These are phyloP conservation scores for Pseudomyrmex pallidus DNA, from an alignment of 1,140 invertebrate genomes.

Conservation along the genomic window DNA sequence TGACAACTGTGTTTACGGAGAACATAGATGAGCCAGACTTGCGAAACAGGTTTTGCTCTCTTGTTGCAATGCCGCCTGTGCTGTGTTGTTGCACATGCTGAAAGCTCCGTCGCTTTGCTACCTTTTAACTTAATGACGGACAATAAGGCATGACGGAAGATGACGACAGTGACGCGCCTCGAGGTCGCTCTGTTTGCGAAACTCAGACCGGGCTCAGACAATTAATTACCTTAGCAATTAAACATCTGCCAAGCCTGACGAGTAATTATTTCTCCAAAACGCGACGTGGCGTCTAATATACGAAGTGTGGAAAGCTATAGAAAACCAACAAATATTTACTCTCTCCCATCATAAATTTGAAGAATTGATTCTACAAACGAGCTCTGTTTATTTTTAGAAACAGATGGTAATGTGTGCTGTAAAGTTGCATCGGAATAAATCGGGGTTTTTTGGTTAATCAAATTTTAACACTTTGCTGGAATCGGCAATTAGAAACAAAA, in stretches of 20 bases:
- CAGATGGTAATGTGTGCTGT: no score
- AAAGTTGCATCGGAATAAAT: no score
- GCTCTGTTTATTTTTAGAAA: no score
- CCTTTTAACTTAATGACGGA: conserved; percentile 59
- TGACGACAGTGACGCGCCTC: conserved; percentile 20
- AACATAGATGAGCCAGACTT: conserved; percentile 15
- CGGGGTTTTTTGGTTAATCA: no score
- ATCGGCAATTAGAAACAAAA: no score
- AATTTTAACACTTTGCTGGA: no score
- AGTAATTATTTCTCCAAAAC: conserved; percentile 54
- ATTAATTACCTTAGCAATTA: conserved; percentile 60
- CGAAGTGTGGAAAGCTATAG: neutral
- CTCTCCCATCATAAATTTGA: neutral
- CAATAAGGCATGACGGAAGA: conserved; percentile 37
- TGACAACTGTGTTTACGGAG: conserved; percentile 10
- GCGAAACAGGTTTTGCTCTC: conserved; percentile 19
- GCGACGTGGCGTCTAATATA: conserved; percentile 1
- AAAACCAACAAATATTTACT: conserved; percentile 16
- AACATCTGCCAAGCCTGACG: conserved; percentile 50
- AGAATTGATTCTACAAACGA: neutral
- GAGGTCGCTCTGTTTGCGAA: conserved; percentile 40
- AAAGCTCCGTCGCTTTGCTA: conserved; percentile 18
- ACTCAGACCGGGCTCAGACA: conserved; percentile 35
- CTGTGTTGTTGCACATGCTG: neutral
- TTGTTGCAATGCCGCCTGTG: conserved; percentile 11